phyloP scores from a whole-genome alignment of 30 jellyfish, hydroid and myxozoan genomes.

The Nemopilema nomurai region DNA sequence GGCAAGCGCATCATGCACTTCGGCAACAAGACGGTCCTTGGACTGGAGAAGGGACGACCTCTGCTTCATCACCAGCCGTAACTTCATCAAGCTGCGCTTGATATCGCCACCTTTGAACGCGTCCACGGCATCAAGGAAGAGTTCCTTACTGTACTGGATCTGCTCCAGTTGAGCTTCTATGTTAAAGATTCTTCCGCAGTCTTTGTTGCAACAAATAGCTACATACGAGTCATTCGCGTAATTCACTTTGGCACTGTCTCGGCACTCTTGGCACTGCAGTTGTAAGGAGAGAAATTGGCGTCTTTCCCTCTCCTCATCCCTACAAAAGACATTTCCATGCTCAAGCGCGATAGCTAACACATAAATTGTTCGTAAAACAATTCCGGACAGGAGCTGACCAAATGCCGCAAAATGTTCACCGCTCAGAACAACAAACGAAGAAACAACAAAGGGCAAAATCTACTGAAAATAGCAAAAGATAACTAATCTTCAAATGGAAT shows the following conservation, averaged over 20 bases:
- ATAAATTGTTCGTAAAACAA: too few relatives aligned
- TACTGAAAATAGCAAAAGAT: too few relatives aligned
- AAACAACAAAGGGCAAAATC: neutral
- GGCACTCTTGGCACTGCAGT: conserved; percentile 57
- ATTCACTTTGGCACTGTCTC: conserved; percentile 46
- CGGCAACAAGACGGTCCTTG: conserved; percentile 59
- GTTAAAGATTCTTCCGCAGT: conserved; percentile 38
- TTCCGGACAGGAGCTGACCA: too few relatives aligned
- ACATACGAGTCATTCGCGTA: conserved; percentile 30
- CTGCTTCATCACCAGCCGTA: conserved; percentile 53
- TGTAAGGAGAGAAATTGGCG: conserved; percentile 53
- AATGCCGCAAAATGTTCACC: neutral
- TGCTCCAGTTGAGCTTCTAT: conserved; percentile 45
- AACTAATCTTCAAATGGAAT: too few relatives aligned
- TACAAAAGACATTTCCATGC: conserved; percentile 5
- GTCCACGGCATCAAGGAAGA: conserved; percentile 69
- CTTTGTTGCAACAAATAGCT: conserved; percentile 46
- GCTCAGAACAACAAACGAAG: neutral
- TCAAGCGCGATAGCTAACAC: too few relatives aligned
- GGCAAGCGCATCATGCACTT: conserved; percentile 76
- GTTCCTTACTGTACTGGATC: conserved; percentile 50
- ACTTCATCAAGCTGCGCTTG: conserved; percentile 43
- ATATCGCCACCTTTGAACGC: conserved; percentile 51
- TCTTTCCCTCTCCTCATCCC: conserved; percentile 78
- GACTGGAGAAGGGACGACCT: conserved; percentile 47